These are phyloP conservation scores for Dichetophora obliterata DNA, from an alignment of 2,888 invertebrate species.

Conservation along the genomic window DNA sequence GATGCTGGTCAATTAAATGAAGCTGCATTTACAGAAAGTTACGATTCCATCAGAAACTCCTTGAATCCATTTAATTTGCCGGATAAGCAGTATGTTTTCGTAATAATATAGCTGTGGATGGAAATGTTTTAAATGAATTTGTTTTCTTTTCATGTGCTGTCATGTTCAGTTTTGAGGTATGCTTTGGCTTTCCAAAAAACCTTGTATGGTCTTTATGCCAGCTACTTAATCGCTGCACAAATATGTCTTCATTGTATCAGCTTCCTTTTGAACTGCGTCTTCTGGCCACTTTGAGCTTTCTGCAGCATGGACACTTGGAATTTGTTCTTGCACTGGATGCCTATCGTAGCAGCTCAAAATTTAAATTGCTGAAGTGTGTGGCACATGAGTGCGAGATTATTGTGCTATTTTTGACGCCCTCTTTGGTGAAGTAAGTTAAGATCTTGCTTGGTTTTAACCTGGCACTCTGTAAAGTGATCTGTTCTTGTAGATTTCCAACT, in stretches of 20 bases:
- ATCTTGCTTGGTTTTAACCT: background rate
- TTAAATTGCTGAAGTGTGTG: constrained; percentile 16
- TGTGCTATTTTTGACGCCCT: constrained; percentile 41
- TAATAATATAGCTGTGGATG: too few species aligned
- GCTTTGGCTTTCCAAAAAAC: constrained; percentile 5
- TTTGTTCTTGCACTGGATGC: constrained; percentile 1
- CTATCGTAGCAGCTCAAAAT: background rate
- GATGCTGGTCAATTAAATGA: too few species aligned
- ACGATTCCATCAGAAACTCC: too few species aligned
- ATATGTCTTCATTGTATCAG: background rate
- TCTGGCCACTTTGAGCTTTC: constrained; percentile 40
- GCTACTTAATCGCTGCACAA: background rate
- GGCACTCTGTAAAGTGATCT: background rate
- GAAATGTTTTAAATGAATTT: too few species aligned
- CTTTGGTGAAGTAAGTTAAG: constrained; percentile 37
- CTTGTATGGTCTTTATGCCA: background rate
- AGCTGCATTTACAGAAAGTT: too few species aligned
- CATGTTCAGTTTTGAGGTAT: constrained; percentile 1
- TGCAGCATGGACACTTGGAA: constrained; percentile 41
- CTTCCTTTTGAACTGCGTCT: constrained; percentile 44
- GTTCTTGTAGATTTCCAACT: constrained; percentile 39
- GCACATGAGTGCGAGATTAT: constrained; percentile 36
- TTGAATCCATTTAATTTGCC: too few species aligned
- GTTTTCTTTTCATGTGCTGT: too few species aligned
- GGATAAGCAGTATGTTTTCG: too few species aligned